Conservation (phyloP, 2,113 vertebrate species). For the Heteronetta atricapilla region DNA sequence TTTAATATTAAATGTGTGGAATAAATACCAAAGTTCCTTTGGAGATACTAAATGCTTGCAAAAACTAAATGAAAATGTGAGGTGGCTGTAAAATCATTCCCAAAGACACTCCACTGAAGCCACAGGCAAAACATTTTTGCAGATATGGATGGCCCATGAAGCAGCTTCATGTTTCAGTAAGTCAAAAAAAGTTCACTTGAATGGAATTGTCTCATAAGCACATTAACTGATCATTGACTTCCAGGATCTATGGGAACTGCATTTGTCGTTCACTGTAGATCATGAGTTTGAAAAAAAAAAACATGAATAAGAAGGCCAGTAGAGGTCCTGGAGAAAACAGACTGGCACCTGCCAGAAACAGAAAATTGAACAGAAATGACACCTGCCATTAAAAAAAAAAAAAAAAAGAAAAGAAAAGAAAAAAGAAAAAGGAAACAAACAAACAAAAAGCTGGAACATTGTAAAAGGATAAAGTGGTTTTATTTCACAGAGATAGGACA, state of each 20-base stretch:
- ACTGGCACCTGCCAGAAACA: not conserved
- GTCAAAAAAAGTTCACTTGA: not conserved
- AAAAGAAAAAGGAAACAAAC: too few species aligned
- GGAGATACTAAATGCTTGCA: not conserved
- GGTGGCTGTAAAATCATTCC: not conserved
- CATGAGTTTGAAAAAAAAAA: not conserved
- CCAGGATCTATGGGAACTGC: fast-evolving
- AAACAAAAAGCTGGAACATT: not conserved
- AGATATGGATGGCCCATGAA: not conserved
- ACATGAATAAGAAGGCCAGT: not conserved
- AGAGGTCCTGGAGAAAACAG: not conserved
- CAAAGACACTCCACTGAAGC: not conserved
- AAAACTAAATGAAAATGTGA: not conserved
- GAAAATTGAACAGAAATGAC: too few species aligned
- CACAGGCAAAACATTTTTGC: not conserved
- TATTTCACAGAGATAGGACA: not conserved
- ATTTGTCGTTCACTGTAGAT: not conserved
- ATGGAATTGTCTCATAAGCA: not conserved
- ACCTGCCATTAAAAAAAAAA: not conserved
- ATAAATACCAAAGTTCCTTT: not conserved
- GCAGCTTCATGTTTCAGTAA: not conserved
- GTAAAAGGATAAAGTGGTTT: not conserved
- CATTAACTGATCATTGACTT: not conserved
- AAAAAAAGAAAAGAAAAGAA: too few species aligned
- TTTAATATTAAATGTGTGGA: not conserved